Conservation (phyloP, 2,888 invertebrate species). For the Brenthis daphne region DNA sequence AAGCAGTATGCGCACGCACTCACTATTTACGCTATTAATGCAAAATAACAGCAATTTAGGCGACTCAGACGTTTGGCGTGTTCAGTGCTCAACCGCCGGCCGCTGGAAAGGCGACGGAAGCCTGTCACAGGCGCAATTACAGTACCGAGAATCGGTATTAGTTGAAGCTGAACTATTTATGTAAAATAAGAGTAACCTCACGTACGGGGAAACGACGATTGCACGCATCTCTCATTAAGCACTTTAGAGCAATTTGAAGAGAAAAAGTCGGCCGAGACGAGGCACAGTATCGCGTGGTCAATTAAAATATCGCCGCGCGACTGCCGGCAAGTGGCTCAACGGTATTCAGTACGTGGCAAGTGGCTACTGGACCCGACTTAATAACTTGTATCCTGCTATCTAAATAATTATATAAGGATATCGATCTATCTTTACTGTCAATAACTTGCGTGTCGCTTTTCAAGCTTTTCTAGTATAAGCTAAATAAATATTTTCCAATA, state of each 20-base stretch:
- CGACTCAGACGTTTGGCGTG: conserved; percentile 64
- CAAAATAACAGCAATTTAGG: conserved; percentile 78
- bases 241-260: conserved; percentile 81
- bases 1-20: conserved; percentile 68
- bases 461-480: conserved; percentile 31
- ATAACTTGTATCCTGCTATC: conserved; percentile 72
- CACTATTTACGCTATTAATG: conserved; percentile 73
- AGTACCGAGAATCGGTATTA: conserved; percentile 80
- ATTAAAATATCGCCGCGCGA: conserved; percentile 77
- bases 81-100: conserved; percentile 58
- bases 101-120: conserved; percentile 77
- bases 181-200: conserved; percentile 78
- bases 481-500: conserved; percentile 32
- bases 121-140: conserved; percentile 81
- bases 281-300: conserved; percentile 79
- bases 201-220: conserved; percentile 80
- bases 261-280: conserved; percentile 77
- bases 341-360: conserved; percentile 44
- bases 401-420: conserved; percentile 54
- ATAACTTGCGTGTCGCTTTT: conserved; percentile 36
- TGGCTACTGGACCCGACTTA: conserved; percentile 42
- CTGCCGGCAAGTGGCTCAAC: conserved; percentile 55
- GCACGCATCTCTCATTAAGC: conserved; percentile 83
- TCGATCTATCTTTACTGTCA: conserved; percentile 47
- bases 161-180: conserved; percentile 80